Evolutionary conservation across 2,888 invertebrate genomes (phyloP), one percentile per base, ranked within the genome.

Genomic region (Pristionchus japonicus): DNA sequence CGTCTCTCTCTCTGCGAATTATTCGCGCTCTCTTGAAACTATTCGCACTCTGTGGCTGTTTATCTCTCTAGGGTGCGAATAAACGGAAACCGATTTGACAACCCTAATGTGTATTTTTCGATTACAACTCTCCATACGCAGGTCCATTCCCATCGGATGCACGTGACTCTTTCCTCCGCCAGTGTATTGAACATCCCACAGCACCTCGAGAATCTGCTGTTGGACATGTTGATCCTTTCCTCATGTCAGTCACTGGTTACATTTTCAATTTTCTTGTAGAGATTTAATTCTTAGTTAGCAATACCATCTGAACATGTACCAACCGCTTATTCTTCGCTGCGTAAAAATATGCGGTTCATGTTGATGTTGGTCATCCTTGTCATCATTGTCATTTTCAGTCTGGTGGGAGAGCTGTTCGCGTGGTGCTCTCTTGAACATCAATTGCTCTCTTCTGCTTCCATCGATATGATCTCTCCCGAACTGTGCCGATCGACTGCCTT

Each of bases 371-470:
- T n/a, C n/a, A n/a, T n/a, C n/a, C n/a, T n/a, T n/a, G n/a, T n/a
- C n/a, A n/a, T n/a, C n/a, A n/a, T n/a, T n/a, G n/a, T n/a, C n/a
- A 37, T 67, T 40, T 6, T 43, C 89, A 92, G 92, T 31, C 77
- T 92, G 27, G 85, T 92, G 57, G 91, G 92, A 13, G 90, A 90
- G 47, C 87, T 92, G 11, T 84, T 91, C 49, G 88, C 91, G 20
- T 93, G 93, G 93, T 84, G 90, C 0, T 70, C 90, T 15, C 84
- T 93, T 40, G 92, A 93, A 84, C 88, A 90, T 43, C 90, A 91
- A 27, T 80, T 92, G 88, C 49, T 91, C 34, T 31, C 86, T 6
- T 86, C 86, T 67, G 80, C 80, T 15, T 74, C 87, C 15, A n/a
- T 61, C 31, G 57, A 52, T 13, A 87, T 87, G 87, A 57, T 87